phyloP scores from a whole-genome alignment of 2,888 invertebrate species.

The Drosophila multiciliata region DNA sequence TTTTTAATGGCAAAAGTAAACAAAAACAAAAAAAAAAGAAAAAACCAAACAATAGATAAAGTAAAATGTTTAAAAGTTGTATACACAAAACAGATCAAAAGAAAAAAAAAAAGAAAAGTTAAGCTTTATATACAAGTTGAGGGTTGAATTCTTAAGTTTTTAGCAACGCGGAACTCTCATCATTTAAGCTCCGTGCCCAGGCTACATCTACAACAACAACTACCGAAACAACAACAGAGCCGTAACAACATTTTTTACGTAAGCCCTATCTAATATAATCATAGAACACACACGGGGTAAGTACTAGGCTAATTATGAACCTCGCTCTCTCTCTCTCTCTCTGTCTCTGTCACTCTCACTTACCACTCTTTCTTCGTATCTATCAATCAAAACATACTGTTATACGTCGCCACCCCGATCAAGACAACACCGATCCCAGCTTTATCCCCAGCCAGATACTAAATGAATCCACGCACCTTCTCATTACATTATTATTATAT shows the following conservation, averaged over 20 bases:
- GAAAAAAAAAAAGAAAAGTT: constrained; percentile 46
- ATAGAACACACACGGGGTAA: constrained; percentile 62
- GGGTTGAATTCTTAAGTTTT: constrained; percentile 80
- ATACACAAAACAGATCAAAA: constrained; percentile 56
- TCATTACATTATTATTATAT: constrained; percentile 50
- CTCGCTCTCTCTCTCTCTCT: constrained; percentile 36
- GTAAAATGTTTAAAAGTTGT: constrained; percentile 49
- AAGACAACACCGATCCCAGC: constrained; percentile 6
- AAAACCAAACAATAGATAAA: constrained; percentile 36
- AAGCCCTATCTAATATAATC: constrained; percentile 68
- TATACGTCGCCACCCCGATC: constrained; percentile 21
- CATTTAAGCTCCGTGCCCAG: constrained; percentile 59
- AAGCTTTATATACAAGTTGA: constrained; percentile 80
- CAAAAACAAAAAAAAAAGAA: constrained; percentile 35
- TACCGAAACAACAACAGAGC: constrained; percentile 51
- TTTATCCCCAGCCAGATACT: constrained; percentile 11
- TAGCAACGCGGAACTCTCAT: constrained; percentile 69
- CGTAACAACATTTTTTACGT: constrained; percentile 64
- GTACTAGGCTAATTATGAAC: constrained; percentile 75
- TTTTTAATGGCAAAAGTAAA: constrained; percentile 73
- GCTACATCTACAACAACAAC: constrained; percentile 57
- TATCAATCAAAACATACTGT: constrained; percentile 19
- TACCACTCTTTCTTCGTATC: constrained; percentile 26
- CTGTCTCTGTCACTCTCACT: constrained; percentile 13
- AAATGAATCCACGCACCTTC: constrained; percentile 27